Base-by-base conservation (phyloP, 2,888 invertebrate species). In the Coelogynopora nodosa region DNA sequence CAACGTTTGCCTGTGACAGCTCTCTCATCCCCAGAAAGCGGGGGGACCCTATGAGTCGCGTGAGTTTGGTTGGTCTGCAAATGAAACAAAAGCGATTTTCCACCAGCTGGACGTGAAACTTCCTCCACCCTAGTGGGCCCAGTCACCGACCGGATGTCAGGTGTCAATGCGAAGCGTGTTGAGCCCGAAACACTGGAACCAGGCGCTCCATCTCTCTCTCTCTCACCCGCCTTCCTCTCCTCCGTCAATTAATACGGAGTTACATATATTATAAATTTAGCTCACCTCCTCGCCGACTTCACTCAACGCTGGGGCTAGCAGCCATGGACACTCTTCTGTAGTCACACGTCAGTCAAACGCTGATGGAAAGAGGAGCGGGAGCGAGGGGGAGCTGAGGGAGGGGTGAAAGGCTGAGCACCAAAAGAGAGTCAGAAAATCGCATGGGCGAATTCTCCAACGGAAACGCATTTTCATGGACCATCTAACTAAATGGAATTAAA, bases 381-480 rank as follows among this genome's bases (percentile, higher is more conserved):
- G n/a, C n/a, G n/a, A n/a, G n/a, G n/a, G n/a, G n/a, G n/a, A n/a
- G n/a, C n/a, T n/a, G n/a, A n/a, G n/a, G n/a, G n/a, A n/a, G n/a
- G n/a, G n/a, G n/a, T n/a, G n/a, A n/a, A n/a, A n/a, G n/a, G n/a
- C n/a, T n/a, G n/a, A n/a, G n/a, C n/a, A n/a, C n/a, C n/a, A n/a
- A n/a, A n/a, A 49, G 49, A 49, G 5, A 49, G 49, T 10, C 5
- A 49, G 49, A 49, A 18, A 49, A 74, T 74, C 27, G 74, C 74
- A 23, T 74, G 74, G 74, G 23, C 5, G 23, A 74, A 74, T 74
- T 74, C 74, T 74, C 23, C 23, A 74, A 5, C 74, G 74, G 74
- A 74, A 74, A 23, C 74, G 74, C 74, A 74, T 74, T 74, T 74
- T 74, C 74, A 74, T 74, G 74, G 74, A 74, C 74, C 74, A 74